A percentile compares a stretch with the other conserved stretches of the same genome.
These are phyloP conservation scores for Sminthurides aquaticus DNA, from an alignment of 2,888 invertebrate species.

Conservation along the genomic window DNA sequence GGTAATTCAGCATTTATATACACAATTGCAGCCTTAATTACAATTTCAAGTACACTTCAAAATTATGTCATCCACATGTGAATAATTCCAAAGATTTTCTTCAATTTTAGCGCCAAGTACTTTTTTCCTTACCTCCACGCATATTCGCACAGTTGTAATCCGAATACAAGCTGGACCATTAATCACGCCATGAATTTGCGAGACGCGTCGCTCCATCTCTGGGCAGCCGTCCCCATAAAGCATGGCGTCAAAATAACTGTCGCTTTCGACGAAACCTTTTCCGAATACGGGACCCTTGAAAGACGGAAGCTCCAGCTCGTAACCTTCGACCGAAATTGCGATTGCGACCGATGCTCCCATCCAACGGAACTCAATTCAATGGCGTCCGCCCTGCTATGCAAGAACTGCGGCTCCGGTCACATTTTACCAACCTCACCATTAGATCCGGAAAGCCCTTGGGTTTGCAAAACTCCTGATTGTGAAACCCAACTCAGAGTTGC, in stretches of 20 bases:
- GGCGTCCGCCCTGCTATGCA: not conserved
- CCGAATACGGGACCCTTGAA: conserved; percentile 5
- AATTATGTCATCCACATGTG: too few relatives aligned
- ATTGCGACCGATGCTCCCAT: conserved; percentile 7
- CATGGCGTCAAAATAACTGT: conserved; percentile 2
- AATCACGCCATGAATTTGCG: conserved; percentile 4
- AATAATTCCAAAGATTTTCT: too few relatives aligned
- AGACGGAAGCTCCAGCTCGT: not conserved
- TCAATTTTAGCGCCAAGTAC: conserved; percentile 7
- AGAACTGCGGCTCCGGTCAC: not conserved
- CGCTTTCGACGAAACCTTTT: conserved; percentile 6
- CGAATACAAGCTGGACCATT: conserved; percentile 6
- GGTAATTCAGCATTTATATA: not conserved
- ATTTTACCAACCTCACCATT: conserved; percentile 1
- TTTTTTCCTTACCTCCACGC: conserved; percentile 7
- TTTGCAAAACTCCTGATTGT: conserved; percentile 2
- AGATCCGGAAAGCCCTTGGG: conserved; percentile 1
- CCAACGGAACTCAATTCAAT: conserved; percentile 5
- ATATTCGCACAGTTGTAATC: conserved; percentile 6
- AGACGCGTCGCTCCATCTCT: conserved; percentile 7
- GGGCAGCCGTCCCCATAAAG: not conserved
- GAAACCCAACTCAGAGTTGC: not conserved
- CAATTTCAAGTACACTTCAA: not conserved
- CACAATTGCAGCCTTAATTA: not conserved
- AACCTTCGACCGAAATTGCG: not conserved